Conservation (phyloP, 2,888 invertebrate species). For the Epistrophe grossulariae region DNA sequence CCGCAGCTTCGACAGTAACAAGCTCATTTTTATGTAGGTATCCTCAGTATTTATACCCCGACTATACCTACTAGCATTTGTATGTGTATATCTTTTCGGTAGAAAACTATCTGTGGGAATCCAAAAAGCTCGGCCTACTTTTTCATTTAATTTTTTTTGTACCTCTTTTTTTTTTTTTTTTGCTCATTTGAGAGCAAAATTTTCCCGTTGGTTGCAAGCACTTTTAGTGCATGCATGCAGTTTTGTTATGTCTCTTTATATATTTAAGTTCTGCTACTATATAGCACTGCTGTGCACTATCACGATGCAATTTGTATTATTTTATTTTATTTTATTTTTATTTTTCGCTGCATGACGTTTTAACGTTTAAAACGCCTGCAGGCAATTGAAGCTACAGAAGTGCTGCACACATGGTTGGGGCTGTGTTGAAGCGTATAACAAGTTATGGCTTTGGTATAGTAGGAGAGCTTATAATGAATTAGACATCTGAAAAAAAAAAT, state of each 20-base stretch:
- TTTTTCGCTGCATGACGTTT: constrained; percentile 43
- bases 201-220: constrained; percentile 52
- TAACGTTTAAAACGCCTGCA: constrained; percentile 55
- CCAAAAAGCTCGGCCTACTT: constrained; percentile 74
- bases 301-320: constrained; percentile 41
- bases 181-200: constrained; percentile 59
- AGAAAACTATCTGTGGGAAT: constrained; percentile 69
- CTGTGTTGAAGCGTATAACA: constrained; percentile 67
- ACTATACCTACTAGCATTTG: constrained; percentile 1
- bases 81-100: constrained; percentile 49
- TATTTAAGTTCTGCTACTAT: constrained; percentile 27
- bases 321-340: neutral
- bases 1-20: constrained; percentile 41
- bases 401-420: constrained; percentile 63
- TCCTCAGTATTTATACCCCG: constrained; percentile 31
- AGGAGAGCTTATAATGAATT: constrained; percentile 69
- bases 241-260: constrained; percentile 35
- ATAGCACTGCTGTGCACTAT: constrained; percentile 43
- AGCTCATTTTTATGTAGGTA: constrained; percentile 35
- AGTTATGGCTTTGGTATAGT: constrained; percentile 52
- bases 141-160: constrained; percentile 41
- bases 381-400: constrained; percentile 65
- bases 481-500: constrained; percentile 45
- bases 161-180: neutral
- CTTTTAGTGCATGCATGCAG: constrained; percentile 41